Base-by-base conservation (phyloP, 2,797 vertebrate genomes). In the Nyctibius grandis region DNA sequence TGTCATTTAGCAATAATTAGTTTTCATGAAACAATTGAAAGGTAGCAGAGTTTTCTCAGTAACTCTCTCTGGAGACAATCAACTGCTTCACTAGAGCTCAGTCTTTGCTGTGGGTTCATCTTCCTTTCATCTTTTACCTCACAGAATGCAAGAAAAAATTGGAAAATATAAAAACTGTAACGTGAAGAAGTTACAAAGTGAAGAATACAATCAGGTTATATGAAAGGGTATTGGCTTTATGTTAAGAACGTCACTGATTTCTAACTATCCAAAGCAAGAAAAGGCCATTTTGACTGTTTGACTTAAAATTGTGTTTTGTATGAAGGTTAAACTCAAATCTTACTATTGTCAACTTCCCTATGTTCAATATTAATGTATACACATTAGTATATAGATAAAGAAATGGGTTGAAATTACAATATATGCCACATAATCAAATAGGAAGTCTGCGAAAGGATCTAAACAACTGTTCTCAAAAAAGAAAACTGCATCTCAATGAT, bases 1-100 rank as follows among this genome's bases (percentile, higher is more conserved):
- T 85, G 83, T 90, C 96, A 95, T 95, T 97, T 94, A 93, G 59
- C 85, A 97, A 95, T 95, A 96, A 97, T 96, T 97, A 95, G 96
- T 97, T 98, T 97, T 94, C 63, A 88, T 67, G 67, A 93, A 97
- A 96, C 93, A 97, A 96, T 89, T 96, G 96, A 97, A 98, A 97
- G 65, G 92, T 93, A 88, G 88, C 84, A 74, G 75, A 90, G 64
- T 92, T 97, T 97, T 96, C 89, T 94, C 90, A 93, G 50, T 91
- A 95, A 88, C 75, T 78, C 76, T 96, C 91, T 90, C 86, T 3
- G 11, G 95, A 97, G 97, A 97, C 86, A 95, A 96, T 90, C 89
- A 81, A 23, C 73, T 91, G 89, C 88, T 93, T 97, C 74, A 31
- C 89, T 96, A 89, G 85, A 94, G 92, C 91, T 97, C 78, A 64